Conservation (phyloP, 2,888 invertebrate species). For the Amphipyra berbera region DNA sequence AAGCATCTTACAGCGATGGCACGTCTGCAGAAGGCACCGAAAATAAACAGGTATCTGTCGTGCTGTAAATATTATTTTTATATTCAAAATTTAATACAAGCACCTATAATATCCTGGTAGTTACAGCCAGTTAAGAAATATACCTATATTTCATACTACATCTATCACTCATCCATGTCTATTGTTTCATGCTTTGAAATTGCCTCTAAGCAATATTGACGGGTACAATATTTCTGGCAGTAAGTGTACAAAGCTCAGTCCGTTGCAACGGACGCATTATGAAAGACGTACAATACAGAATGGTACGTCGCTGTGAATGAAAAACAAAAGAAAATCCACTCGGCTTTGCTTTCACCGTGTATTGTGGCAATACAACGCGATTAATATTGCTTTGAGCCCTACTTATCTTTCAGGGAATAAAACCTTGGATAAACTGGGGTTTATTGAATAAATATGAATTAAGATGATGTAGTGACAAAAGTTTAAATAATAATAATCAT, state of each 20-base stretch:
- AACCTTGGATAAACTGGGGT: background rate
- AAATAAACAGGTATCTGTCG: no score
- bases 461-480: no score
- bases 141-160: background rate
- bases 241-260: constrained; percentile 51
- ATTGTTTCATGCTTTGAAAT: constrained; percentile 8
- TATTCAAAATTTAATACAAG: no score
- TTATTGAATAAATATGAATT: constrained; percentile 4
- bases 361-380: constrained; percentile 37
- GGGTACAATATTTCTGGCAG: constrained; percentile 37
- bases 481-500: no score
- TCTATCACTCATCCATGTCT: background rate
- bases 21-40: no score
- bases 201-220: constrained; percentile 11
- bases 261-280: constrained; percentile 59
- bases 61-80: no score
- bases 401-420: constrained; percentile 14
- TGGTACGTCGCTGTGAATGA: constrained; percentile 44
- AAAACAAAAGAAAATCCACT: constrained; percentile 62
- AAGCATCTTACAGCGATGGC: no score
- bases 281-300: constrained; percentile 60
- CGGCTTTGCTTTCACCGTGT: constrained; percentile 41
- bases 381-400: constrained; percentile 50
- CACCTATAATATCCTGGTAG: no score
- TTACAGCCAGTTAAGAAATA: no score